These are phyloP conservation scores for Neolamprologus sp. DNA, from an alignment of 2,113 vertebrate species.

Conservation along the genomic window DNA sequence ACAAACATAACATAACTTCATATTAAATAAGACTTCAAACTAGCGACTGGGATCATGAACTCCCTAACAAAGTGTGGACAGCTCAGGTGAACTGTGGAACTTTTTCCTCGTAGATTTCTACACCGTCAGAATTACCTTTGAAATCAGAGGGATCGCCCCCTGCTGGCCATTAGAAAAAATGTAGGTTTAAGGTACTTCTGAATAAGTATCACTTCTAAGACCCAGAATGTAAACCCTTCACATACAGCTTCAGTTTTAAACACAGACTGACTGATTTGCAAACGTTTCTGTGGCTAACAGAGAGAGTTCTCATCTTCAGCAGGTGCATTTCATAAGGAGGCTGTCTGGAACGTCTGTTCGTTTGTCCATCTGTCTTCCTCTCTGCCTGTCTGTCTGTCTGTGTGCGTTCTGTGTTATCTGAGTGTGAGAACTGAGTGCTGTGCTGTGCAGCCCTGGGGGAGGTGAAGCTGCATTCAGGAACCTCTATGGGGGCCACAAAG, in stretches of 20 bases:
- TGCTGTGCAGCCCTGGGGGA: slow-evolving; percentile 46
- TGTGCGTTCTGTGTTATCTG: background rate
- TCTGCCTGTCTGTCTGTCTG: background rate
- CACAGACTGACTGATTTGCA: background rate
- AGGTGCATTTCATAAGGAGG: background rate
- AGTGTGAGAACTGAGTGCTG: slow-evolving; percentile 55
- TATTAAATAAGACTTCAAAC: background rate
- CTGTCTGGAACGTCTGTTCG: background rate
- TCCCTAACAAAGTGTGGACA: background rate
- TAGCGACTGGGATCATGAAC: background rate
- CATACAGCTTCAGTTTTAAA: background rate
- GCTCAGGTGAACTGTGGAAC: background rate
- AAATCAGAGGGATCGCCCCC: background rate
- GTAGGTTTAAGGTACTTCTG: background rate
- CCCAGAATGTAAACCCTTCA: background rate
- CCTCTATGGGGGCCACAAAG: slow-evolving; percentile 64
- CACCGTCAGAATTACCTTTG: rapidly evolving
- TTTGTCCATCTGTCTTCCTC: background rate
- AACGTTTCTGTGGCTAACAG: background rate
- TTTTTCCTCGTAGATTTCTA: background rate
- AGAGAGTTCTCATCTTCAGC: background rate
- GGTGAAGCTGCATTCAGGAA: slow-evolving; percentile 52
- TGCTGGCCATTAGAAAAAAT: background rate
- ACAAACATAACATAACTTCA: background rate
- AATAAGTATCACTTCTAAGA: rapidly evolving